phyloP scores from a whole-genome alignment of 2,797 vertebrate genomes.

The Periparus ater region DNA sequence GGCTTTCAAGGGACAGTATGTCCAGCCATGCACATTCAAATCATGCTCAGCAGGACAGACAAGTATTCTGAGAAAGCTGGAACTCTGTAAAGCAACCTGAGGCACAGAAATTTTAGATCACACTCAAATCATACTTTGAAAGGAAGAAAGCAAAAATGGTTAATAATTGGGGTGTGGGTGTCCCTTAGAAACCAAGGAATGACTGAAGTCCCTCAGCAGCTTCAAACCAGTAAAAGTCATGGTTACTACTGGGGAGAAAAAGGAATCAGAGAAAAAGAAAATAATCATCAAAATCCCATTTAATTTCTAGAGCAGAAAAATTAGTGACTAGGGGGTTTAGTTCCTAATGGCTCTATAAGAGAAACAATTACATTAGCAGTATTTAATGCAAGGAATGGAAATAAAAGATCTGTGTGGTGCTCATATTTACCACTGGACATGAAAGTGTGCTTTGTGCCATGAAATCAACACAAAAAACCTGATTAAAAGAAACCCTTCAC shows the following conservation, averaged over 20 bases:
- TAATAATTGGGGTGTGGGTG: neutral
- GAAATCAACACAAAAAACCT: neutral
- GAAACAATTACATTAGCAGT: neutral
- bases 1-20: neutral
- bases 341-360: neutral
- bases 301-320: neutral
- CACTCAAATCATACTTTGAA: neutral
- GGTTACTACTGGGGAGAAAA: neutral
- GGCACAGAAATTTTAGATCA: neutral
- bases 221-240: neutral
- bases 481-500: slow-evolving; percentile 8
- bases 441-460: neutral
- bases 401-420: neutral
- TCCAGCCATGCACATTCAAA: neutral
- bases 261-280: neutral
- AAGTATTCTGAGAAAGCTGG: neutral
- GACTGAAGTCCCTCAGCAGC: neutral
- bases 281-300: neutral
- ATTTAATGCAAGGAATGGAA: neutral
- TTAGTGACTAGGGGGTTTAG: neutral
- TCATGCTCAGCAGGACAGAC: neutral
- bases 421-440: neutral
- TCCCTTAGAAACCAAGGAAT: neutral
- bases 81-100: neutral
- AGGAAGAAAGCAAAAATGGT: neutral